A percentile compares a stretch with the other conserved stretches of the same genome.
Conservation (phyloP, 2,113 vertebrate species). For the Laterallus jamaicensis region DNA sequence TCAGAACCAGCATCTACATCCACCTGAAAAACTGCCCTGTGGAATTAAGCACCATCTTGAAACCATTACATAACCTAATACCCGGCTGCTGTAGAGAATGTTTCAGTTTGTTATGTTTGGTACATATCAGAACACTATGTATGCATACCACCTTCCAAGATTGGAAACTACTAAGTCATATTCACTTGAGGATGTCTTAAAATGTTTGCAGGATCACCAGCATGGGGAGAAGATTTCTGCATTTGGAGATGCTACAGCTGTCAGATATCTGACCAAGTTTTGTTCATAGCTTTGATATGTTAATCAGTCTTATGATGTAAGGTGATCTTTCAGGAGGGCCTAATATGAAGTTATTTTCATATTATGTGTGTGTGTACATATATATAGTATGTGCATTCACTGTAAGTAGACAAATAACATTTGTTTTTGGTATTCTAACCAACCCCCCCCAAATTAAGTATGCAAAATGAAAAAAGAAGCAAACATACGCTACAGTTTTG, state of each 20-base stretch:
- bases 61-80: not conserved
- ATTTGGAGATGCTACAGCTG: not conserved
- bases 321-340: not conserved
- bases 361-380: not conserved
- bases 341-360: not conserved
- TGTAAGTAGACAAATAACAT: not conserved
- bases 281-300: not conserved
- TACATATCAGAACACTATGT: not conserved
- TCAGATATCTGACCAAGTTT: not conserved
- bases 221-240: not conserved
- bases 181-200: not conserved
- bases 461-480: not conserved
- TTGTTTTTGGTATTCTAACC: not conserved
- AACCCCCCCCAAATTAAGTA: not conserved
- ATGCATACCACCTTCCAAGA: not conserved
- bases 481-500: not conserved
- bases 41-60: not conserved
- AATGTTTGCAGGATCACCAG: not conserved
- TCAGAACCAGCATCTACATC: accelerated
- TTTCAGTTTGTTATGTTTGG: not conserved
- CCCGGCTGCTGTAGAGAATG: not conserved
- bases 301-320: not conserved
- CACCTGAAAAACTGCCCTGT: not conserved
- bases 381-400: not conserved
- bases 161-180: not conserved